Conservation (phyloP, 2,113 vertebrate species). For the Panurus biarmicus region DNA sequence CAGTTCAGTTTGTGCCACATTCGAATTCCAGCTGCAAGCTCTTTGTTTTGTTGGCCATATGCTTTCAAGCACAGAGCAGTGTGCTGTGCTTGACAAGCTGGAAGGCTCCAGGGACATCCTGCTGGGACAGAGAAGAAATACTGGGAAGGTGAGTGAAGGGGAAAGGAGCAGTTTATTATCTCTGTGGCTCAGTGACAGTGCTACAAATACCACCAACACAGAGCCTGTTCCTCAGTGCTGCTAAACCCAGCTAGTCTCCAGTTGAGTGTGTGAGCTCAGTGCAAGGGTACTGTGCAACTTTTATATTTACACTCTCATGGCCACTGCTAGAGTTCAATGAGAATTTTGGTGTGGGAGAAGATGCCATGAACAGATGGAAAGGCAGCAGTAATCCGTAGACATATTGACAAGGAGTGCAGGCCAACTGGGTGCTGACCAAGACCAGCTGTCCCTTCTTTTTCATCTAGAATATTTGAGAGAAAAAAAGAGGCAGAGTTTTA, state of each 20-base stretch:
- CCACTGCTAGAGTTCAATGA: not conserved
- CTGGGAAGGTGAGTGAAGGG: not conserved
- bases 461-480: not conserved
- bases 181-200: not conserved
- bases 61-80: not conserved
- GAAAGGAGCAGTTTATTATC: not conserved
- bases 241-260: not conserved
- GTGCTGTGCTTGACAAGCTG: not conserved
- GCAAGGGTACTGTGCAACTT: not conserved
- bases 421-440: conserved; percentile 38
- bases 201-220: not conserved
- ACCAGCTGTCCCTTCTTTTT: conserved; percentile 17
- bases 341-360: not conserved
- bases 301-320: not conserved
- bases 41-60: conserved; percentile 25
- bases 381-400: not conserved
- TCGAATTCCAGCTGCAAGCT: conserved; percentile 36
- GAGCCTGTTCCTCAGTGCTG: not conserved
- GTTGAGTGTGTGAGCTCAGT: not conserved
- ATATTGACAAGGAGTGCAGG: not conserved
- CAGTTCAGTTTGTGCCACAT: not conserved
- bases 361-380: conserved; percentile 21
- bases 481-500: not conserved
- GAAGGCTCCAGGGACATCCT: conserved; percentile 11
- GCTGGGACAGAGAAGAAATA: conserved; percentile 8